Conservation (phyloP, 2,797 vertebrate genomes). For the Sternarchorhynchus goeldii region DNA sequence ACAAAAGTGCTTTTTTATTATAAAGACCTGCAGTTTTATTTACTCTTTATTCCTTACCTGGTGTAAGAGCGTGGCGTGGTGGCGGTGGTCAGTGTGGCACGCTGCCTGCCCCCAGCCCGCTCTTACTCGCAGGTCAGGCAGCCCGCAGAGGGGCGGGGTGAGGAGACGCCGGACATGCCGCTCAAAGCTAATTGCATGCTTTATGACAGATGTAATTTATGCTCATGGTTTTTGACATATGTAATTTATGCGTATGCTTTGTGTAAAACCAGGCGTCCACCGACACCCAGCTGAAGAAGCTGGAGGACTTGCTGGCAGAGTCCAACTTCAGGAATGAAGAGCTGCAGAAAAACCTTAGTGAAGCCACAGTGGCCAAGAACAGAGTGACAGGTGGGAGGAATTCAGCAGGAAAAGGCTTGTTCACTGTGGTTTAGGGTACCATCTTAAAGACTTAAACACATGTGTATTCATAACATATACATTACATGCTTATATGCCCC, state of each 20-base stretch:
- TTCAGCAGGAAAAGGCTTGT: background rate
- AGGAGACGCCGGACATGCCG: constrained; percentile 1
- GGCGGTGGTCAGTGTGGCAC: background rate
- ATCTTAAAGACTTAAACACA: background rate
- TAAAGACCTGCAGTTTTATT: background rate
- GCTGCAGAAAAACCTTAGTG: constrained; percentile 75
- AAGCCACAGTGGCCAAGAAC: constrained; percentile 75
- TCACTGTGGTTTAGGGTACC: background rate
- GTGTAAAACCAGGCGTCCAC: constrained; percentile 67
- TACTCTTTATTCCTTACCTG: background rate
- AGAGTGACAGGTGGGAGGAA: constrained; percentile 72
- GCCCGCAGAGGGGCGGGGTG: background rate
- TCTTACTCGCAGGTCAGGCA: constrained; percentile 7
- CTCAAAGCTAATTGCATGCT: constrained; percentile 36
- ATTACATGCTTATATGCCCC: background rate
- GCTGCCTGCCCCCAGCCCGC: background rate
- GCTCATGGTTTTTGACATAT: no score
- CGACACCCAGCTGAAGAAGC: constrained; percentile 76
- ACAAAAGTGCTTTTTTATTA: no score
- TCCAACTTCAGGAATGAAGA: constrained; percentile 77
- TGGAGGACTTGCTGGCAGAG: constrained; percentile 78
- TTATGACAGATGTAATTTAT: background rate
- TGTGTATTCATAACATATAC: background rate
- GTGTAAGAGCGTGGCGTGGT: background rate
- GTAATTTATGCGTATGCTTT: background rate